Percentiles rank a stretch among this genome's conserved stretches.
Conservation (phyloP, 1,140 invertebrate genomes). For the Chlorops oryzae region DNA sequence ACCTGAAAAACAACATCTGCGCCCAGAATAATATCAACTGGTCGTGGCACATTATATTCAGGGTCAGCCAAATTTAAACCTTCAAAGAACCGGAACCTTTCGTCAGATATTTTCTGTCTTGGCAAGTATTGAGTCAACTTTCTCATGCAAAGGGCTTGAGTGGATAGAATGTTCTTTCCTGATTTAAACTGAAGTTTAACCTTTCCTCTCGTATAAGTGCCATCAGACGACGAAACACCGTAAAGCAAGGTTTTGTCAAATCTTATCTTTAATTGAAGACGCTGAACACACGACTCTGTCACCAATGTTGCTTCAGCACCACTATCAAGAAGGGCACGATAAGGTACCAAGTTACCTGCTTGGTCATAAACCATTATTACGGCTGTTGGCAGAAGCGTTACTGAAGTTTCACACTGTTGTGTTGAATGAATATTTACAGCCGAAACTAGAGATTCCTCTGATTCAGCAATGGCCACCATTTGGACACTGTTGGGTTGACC, state of each 20-base stretch:
- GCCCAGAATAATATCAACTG: constrained; percentile 1
- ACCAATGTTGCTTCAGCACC: no score
- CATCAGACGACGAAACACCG: background rate
- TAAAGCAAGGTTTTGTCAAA: background rate
- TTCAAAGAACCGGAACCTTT: background rate
- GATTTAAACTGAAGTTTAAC: constrained; percentile 1
- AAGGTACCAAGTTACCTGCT: no score
- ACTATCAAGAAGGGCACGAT: no score
- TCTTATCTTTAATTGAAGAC: background rate
- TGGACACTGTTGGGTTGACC: no score
- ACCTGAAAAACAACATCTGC: background rate
- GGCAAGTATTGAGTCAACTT: constrained; percentile 3
- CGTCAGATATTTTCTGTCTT: background rate
- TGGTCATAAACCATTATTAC: no score
- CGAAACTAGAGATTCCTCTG: no score
- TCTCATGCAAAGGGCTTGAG: background rate
- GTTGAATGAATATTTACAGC: no score
- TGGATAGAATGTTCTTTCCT: background rate
- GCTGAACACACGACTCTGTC: background rate
- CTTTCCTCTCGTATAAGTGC: background rate
- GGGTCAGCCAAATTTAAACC: background rate
- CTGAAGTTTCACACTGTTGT: no score
- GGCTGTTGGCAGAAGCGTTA: no score
- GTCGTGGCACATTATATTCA: background rate
- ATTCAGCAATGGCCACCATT: no score